These are phyloP conservation scores for Phrynosoma blainvillii DNA, from an alignment of 2,113 vertebrate genomes.

Conservation along the genomic window DNA sequence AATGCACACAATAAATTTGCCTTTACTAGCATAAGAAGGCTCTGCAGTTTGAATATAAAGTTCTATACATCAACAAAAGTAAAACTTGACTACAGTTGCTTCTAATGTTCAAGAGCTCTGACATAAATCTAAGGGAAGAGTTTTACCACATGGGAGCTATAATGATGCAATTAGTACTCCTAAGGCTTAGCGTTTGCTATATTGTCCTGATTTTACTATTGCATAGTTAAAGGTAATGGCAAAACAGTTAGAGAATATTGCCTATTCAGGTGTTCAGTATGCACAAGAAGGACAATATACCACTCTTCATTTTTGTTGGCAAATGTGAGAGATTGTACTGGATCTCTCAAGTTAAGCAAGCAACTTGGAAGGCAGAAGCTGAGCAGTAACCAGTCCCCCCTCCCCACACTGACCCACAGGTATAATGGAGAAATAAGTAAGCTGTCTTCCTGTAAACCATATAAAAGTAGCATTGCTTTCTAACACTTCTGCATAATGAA, in stretches of 20 bases:
- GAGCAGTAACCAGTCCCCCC: too few relatives aligned
- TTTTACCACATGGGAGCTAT: background rate
- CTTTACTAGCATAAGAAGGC: background rate
- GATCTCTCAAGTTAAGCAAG: background rate
- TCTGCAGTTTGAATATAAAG: background rate
- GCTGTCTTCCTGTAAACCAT: too few relatives aligned
- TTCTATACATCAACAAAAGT: background rate
- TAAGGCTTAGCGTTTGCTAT: conserved; percentile 7
- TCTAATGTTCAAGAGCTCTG: conserved; percentile 3
- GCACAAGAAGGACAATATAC: too few relatives aligned
- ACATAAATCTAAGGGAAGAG: background rate
- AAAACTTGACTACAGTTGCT: background rate
- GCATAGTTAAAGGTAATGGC: conserved; percentile 8
- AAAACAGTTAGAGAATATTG: background rate
- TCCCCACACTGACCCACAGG: too few relatives aligned
- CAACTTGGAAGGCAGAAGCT: background rate
- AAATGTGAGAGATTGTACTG: background rate
- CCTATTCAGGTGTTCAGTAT: too few relatives aligned
- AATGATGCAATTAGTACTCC: conserved; percentile 10
- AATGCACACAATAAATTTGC: background rate
- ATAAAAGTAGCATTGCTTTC: too few relatives aligned
- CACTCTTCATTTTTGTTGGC: background rate
- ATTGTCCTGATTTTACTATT: background rate
- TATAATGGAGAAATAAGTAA: too few relatives aligned
- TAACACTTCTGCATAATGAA: too few relatives aligned